Base-by-base conservation (phyloP, 2,113 vertebrate species). In the Brachyhypopomus gauderio region DNA sequence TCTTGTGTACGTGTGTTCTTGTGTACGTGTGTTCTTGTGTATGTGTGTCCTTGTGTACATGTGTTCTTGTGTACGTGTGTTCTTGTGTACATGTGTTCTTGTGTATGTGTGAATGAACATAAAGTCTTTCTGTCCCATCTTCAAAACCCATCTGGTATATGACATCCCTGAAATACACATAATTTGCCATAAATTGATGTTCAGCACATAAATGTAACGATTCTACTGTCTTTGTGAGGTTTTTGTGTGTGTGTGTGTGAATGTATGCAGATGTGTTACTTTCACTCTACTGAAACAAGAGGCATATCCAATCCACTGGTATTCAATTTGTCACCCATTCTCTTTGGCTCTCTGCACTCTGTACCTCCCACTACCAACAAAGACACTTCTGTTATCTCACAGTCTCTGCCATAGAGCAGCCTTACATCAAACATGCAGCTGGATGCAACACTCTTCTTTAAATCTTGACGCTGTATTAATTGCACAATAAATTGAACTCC, bases 301-400 rank as follows among this genome's bases (percentile, higher is more conserved):
- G 71, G 77, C 85, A 83, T 81, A 62, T 83, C 85, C 74, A 86
- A 83, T 86, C 85, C 63, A 45, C 62, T 78, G 85, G 85, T 80
- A 83, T 86, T 83, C 73, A 79, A 27, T 38, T 63, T 79, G 74
- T 85, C 67, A 75, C 48, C 66, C 71, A 72, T 81, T 86, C 62
- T 69, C 84, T 75, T 81, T 85, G 81, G 62, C 72, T 80, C 73
- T 80, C 73, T 83, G 66, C 77, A 80, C 66, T 62, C 36, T 72
- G 83, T 80, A 80, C 81, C 78, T 82, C 69, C 30, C 34, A 34
- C 38, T 83, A 67, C 84, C 83, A 83, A 90, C 89, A 90, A 85
- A 89, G 86, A 85, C 84, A 78, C 80, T 83, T 82, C 82, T 90
- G 89, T 86, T 85, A 77, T 79, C 80, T 80, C 81, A 80, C 81